These are phyloP conservation scores for Drosophila demipolita DNA, from an alignment of 2,888 invertebrate species.

Conservation along the genomic window DNA sequence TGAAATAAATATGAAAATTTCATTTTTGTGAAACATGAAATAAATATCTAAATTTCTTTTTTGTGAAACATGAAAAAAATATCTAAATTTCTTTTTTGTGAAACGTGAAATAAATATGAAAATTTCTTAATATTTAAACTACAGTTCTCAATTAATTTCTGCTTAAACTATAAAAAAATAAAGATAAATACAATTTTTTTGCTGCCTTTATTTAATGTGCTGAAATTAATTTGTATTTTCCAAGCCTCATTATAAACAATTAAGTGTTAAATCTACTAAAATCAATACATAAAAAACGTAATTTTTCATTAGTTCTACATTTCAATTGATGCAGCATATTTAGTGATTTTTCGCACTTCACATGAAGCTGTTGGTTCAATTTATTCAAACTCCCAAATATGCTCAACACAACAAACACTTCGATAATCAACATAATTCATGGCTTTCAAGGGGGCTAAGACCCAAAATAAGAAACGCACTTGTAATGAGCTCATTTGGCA, in stretches of 20 bases:
- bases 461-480: constrained; percentile 37
- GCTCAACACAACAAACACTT: constrained; percentile 23
- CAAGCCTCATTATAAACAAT: neutral
- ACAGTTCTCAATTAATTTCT: neutral
- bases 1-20: neutral
- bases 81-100: neutral
- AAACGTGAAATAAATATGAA: neutral
- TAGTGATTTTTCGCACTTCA: constrained; percentile 19
- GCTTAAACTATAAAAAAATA: neutral
- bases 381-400: constrained; percentile 33
- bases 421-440: constrained; percentile 40
- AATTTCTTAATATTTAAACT: neutral
- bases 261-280: neutral
- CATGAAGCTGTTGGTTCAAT: constrained; percentile 22
- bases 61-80: neutral
- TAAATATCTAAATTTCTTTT: no score
- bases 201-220: neutral
- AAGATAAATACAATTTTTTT: neutral
- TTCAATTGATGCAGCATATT: neutral
- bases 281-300: neutral
- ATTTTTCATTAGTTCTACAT: neutral
- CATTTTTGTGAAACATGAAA: neutral
- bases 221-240: neutral
- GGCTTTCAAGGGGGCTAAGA: constrained; percentile 16
- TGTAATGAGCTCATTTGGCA: constrained; percentile 56